Evolutionary conservation across 2,888 invertebrate species (phyloP), one percentile per base, ranked within the genome.

Genomic region (Plagiodera versicolora): DNA sequence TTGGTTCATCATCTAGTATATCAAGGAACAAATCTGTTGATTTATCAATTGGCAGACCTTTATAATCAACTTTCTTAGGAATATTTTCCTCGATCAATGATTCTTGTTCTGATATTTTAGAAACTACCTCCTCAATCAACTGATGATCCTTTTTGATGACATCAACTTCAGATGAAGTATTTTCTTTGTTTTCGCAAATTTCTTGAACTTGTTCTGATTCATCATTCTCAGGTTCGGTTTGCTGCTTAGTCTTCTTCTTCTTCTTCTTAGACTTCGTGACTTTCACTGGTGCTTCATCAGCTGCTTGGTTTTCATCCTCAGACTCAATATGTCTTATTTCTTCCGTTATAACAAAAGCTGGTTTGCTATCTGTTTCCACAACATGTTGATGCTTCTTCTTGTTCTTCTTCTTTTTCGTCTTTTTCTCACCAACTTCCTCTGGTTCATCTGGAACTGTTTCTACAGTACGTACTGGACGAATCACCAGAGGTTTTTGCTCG

Each of bases 11-110:
- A 59, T 72, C 70, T 74, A 81, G 75, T 74, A 79, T 56, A 52
- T 70, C 69, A 74, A 81, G 75, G 74, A 79, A 79, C 1, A 72
- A 61, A 48, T 68, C 74, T 18, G 75, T 66, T 0, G 76, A 67
- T 20, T 76, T 74, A 57, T 74, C 73, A 39, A 74, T 57, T 10
- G 74, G 71, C 16, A 71, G 64, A 19, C 70, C 70, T 60, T 69
- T 68, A 39, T 67, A 69, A 14, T 63, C 65, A 14, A 64, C 45
- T 56, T 61, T 62, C n/a, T 24, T 49, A 10, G 45, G 46, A 58
- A 19, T 19, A 48, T 50, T 30, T 50, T 14, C 9, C 49, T 35
- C 28, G 1, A 47, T 35, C 17, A 20, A 28, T 39, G 11, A 28
- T 28, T n/a, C 35, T 57, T 19, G 3, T 3, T 32, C n/a, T 19